phyloP scores from a whole-genome alignment of 2,113 vertebrate genomes.

The Psilopogon haemacephalus region DNA sequence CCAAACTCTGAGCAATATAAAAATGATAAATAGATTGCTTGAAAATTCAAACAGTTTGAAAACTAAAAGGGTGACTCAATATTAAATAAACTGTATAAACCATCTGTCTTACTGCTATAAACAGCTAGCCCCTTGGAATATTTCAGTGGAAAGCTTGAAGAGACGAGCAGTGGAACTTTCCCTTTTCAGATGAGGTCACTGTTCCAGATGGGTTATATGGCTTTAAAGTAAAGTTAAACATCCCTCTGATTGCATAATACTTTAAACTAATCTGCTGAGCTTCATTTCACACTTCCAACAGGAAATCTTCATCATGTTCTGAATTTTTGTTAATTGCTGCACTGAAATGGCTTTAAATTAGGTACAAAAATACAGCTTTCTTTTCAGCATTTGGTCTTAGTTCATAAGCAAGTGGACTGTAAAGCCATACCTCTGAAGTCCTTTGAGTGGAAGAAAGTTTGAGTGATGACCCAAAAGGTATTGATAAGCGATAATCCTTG shows the following conservation, averaged over 20 bases:
- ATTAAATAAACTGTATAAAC: not conserved
- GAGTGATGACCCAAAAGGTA: not conserved
- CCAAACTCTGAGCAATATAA: not conserved
- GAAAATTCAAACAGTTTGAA: not conserved
- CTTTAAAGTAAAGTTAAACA: not conserved
- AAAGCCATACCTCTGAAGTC: not conserved
- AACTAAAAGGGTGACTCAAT: not conserved
- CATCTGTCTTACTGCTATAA: not conserved
- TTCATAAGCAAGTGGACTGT: not conserved
- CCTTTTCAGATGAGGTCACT: constrained; percentile 9
- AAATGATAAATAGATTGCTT: not conserved
- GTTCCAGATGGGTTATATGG: not conserved
- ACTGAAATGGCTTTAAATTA: not conserved
- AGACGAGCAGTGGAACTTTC: not conserved
- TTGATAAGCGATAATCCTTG: not conserved
- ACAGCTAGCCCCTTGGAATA: not conserved
- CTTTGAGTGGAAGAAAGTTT: not conserved
- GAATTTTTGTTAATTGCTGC: not conserved
- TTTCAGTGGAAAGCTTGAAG: constrained; percentile 1
- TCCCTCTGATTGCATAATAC: not conserved
- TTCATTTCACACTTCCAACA: not conserved
- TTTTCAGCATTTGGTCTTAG: not conserved
- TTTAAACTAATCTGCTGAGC: not conserved
- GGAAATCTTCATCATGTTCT: not conserved
- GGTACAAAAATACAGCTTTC: not conserved